Percentiles rank a stretch among this genome's conserved stretches.
Evolutionary conservation across 1,140 invertebrate genomes (phyloP).

Genomic region (Mya arenaria): DNA sequence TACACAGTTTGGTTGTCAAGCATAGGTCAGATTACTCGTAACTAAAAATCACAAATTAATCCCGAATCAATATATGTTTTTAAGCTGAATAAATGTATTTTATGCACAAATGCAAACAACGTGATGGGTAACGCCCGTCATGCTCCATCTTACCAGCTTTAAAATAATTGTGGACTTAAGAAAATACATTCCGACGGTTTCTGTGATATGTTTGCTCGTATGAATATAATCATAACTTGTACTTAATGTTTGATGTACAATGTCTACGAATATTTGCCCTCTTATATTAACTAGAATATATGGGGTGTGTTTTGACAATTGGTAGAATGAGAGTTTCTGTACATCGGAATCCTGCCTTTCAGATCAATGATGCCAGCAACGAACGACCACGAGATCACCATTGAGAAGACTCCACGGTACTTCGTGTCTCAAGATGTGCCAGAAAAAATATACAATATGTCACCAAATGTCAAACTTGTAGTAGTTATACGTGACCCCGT

Average conservation of each 20-base stretch:
- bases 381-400: conserved; percentile 91
- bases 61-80: too few species aligned
- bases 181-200: neutral
- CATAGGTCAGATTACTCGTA: too few species aligned
- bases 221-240: neutral
- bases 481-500: conserved; percentile 95
- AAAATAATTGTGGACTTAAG: neutral
- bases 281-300: neutral
- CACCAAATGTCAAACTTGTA: conserved; percentile 90
- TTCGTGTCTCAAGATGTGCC: conserved; percentile 94
- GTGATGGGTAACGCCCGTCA: too few species aligned
- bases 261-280: neutral
- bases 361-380: conserved; percentile 90
- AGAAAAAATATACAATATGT: conserved; percentile 91
- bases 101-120: too few species aligned
- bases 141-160: too few species aligned
- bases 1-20: too few species aligned
- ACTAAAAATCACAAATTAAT: too few species aligned
- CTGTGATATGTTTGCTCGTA: neutral
- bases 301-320: too few species aligned
- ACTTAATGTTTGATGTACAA: neutral
- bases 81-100: too few species aligned
- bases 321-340: too few species aligned
- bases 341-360: too few species aligned
- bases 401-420: conserved; percentile 97